phyloP scores from a whole-genome alignment of 2,797 vertebrate species.

The Cottoperca gobio region DNA sequence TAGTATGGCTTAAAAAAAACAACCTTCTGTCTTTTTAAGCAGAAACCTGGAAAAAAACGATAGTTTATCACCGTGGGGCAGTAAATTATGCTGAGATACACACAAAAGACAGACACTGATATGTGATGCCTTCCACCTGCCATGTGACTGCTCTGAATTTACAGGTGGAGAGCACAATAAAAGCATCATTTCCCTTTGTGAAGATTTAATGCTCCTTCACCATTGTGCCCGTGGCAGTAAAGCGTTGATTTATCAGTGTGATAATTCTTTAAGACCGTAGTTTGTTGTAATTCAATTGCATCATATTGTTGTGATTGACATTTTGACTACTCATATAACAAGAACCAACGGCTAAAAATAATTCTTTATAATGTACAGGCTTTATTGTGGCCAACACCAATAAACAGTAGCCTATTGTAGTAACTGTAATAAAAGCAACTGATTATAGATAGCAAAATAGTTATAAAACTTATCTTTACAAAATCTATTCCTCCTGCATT shows the following conservation, averaged over 20 bases:
- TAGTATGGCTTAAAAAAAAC: slow-evolving; percentile 14
- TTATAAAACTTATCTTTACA: slow-evolving; percentile 16
- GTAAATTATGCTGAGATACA: slow-evolving; percentile 58
- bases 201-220: slow-evolving; percentile 60
- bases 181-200: slow-evolving; percentile 65
- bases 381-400: neutral
- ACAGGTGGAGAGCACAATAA: slow-evolving; percentile 58
- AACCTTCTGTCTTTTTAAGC: slow-evolving; percentile 28
- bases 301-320: slow-evolving; percentile 27
- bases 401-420: neutral
- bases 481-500: neutral
- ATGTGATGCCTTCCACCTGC: slow-evolving; percentile 58
- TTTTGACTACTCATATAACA: slow-evolving; percentile 12
- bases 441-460: slow-evolving; percentile 14
- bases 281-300: slow-evolving; percentile 49
- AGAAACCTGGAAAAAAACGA: slow-evolving; percentile 22
- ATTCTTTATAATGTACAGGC: neutral
- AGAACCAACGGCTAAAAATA: neutral
- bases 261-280: slow-evolving; percentile 42
- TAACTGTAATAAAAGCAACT: neutral
- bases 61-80: slow-evolving; percentile 32
- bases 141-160: slow-evolving; percentile 61
- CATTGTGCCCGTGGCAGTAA: slow-evolving; percentile 34
- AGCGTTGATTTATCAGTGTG: slow-evolving; percentile 59
- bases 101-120: slow-evolving; percentile 56